Conservation (phyloP, 2,888 invertebrate genomes). For the Phyllotreta striolata region DNA sequence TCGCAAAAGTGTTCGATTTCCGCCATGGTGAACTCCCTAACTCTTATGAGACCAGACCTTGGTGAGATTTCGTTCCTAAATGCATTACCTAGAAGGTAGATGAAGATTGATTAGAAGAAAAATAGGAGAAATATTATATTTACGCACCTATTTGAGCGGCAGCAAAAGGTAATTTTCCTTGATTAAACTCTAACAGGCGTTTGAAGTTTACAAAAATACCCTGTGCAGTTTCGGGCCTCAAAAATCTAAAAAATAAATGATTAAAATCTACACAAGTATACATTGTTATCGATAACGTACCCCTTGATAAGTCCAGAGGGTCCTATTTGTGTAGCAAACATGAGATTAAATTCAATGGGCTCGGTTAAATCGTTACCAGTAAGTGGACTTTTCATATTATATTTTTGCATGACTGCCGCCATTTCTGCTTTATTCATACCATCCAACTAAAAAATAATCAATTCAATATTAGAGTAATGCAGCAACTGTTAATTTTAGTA, state of each 20-base stretch:
- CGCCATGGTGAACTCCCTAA: conserved; percentile 99
- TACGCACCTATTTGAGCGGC: conserved; percentile 93
- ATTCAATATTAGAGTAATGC: neutral
- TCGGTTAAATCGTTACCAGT: conserved; percentile 95
- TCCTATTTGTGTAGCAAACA: conserved; percentile 98
- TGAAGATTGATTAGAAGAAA: neutral
- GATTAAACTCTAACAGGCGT: conserved; percentile 95
- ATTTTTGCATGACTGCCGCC: conserved; percentile 83
- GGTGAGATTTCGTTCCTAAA: conserved; percentile 99
- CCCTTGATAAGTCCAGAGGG: conserved; percentile 95
- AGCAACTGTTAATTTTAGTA: neutral
- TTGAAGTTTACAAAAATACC: conserved; percentile 99
- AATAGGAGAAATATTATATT: neutral
- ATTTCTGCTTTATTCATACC: conserved; percentile 92
- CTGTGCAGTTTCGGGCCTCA: conserved; percentile 98
- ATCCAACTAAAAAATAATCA: conserved; percentile 69
- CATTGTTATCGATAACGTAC: conserved; percentile 53
- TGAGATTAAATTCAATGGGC: conserved; percentile 98
- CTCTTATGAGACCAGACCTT: conserved; percentile 91
- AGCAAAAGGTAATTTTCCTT: conserved; percentile 95
- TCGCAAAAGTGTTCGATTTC: conserved; percentile 99
- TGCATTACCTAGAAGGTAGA: conserved; percentile 72
- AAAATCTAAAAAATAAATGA: conserved; percentile 66
- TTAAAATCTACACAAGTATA: conserved; percentile 13
- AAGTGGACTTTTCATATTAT: conserved; percentile 92